These are phyloP conservation scores for Colossoma macropomum DNA, from an alignment of 2,113 vertebrate genomes.

Conservation along the genomic window DNA sequence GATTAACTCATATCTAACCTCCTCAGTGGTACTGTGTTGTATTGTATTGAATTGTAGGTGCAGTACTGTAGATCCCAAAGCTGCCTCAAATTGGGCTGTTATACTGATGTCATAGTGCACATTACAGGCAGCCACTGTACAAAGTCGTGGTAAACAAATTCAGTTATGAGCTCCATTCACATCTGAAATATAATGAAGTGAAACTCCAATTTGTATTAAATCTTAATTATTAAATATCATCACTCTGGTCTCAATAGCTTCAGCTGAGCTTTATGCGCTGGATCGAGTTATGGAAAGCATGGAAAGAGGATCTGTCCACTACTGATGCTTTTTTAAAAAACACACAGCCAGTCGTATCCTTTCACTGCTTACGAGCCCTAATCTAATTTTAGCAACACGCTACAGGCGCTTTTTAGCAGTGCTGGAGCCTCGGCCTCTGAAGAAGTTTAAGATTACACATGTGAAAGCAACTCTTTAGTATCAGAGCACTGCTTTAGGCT, in stretches of 20 bases:
- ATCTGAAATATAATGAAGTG: too few relatives aligned
- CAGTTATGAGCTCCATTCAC: too few relatives aligned
- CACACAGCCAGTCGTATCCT: constrained; percentile 67
- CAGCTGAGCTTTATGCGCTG: neutral
- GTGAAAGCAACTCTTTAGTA: constrained; percentile 59
- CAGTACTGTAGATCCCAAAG: too few relatives aligned
- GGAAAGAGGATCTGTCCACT: constrained; percentile 73
- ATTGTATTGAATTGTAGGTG: too few relatives aligned
- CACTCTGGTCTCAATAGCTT: neutral
- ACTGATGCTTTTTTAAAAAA: constrained; percentile 71
- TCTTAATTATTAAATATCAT: neutral
- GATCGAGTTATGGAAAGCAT: constrained; percentile 63
- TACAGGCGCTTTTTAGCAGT: constrained; percentile 63
- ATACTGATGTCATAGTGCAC: too few relatives aligned
- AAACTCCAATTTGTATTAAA: neutral
- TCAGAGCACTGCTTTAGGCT: constrained; percentile 31
- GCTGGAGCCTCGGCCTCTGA: constrained; percentile 56
- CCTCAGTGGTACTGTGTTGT: too few relatives aligned
- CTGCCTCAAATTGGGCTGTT: too few relatives aligned
- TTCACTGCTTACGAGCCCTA: constrained; percentile 72
- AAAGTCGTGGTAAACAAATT: too few relatives aligned
- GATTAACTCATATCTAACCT: too few relatives aligned
- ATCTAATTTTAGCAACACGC: constrained; percentile 77
- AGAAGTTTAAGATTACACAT: constrained; percentile 64
- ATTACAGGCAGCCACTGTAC: too few relatives aligned